phyloP scores from a whole-genome alignment of 2,888 invertebrate genomes.

The Gerris lacustris region DNA sequence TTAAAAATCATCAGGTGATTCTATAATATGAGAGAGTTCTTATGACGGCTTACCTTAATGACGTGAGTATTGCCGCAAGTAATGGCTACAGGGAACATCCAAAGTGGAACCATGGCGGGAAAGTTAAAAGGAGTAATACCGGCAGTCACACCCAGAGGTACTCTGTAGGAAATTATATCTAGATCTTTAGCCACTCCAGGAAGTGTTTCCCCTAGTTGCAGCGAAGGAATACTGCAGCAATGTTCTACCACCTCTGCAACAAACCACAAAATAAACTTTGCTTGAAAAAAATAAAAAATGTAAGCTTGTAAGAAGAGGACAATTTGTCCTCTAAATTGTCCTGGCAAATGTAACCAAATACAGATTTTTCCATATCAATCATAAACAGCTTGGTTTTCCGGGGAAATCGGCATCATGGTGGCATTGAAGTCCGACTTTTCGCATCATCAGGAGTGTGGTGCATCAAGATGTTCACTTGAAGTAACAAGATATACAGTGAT shows the following conservation, averaged over 20 bases:
- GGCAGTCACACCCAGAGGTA: constrained; percentile 85
- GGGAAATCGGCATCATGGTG: no score
- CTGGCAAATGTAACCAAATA: not conserved
- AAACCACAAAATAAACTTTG: constrained; percentile 2
- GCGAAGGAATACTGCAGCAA: constrained; percentile 81
- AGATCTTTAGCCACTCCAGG: constrained; percentile 80
- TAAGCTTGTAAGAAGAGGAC: not conserved
- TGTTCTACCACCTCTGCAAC: constrained; percentile 87
- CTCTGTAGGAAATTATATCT: constrained; percentile 85
- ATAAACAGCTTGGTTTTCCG: no score
- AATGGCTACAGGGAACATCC: constrained; percentile 79
- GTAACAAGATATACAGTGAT: no score
- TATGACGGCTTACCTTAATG: constrained; percentile 45
- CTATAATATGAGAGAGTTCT: no score
- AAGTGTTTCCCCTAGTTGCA: constrained; percentile 87
- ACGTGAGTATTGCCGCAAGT: constrained; percentile 91
- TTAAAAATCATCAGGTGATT: no score
- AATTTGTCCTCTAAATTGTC: not conserved
- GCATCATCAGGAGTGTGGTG: no score
- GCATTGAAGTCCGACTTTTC: no score
- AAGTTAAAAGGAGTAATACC: constrained; percentile 99
- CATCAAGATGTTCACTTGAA: no score
- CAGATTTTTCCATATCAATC: no score
- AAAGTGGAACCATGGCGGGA: constrained; percentile 98
- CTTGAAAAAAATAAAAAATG: not conserved